A percentile compares a stretch with the other conserved stretches of the same genome.
Evolutionary conservation across 2,888 invertebrate genomes (phyloP).

Genomic region (Syrista parreyssii): DNA sequence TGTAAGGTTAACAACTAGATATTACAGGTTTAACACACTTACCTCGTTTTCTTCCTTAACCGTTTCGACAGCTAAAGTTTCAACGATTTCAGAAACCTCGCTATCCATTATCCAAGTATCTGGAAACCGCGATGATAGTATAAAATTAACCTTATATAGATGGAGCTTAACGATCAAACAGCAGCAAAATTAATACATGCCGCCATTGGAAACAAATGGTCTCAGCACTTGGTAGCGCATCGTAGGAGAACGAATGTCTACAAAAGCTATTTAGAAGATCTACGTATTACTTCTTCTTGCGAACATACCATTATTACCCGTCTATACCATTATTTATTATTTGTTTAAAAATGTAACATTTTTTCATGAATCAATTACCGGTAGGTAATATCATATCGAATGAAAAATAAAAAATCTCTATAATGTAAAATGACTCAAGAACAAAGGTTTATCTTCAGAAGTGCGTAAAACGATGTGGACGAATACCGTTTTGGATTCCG

Average conservation of each 20-base stretch:
- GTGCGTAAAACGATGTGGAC: neutral
- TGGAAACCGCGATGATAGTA: slow-evolving; percentile 9
- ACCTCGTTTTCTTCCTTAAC: slow-evolving; percentile 43
- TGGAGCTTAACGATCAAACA: slow-evolving; percentile 20
- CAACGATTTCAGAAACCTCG: slow-evolving; percentile 24
- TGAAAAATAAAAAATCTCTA: neutral
- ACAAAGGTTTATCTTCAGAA: neutral
- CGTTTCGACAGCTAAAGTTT: slow-evolving; percentile 31
- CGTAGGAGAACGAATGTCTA: neutral
- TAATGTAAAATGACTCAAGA: neutral
- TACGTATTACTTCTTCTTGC: neutral
- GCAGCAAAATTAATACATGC: slow-evolving; percentile 14
- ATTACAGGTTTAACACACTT: slow-evolving; percentile 24
- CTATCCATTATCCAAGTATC: slow-evolving; percentile 22
- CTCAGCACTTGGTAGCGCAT: slow-evolving; percentile 1
- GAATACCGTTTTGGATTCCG: neutral
- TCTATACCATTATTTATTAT: neutral
- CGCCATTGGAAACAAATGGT: slow-evolving; percentile 12
- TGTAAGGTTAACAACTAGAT: neutral
- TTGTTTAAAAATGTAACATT: neutral
- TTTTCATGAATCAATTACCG: neutral
- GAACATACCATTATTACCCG: neutral
- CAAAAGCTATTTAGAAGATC: neutral
- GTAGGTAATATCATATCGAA: neutral
- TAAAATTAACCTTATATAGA: neutral